A percentile compares a stretch with the other conserved stretches of the same genome.
phyloP scores from a whole-genome alignment of 2,888 invertebrate genomes.

The Eupithecia centaureata region DNA sequence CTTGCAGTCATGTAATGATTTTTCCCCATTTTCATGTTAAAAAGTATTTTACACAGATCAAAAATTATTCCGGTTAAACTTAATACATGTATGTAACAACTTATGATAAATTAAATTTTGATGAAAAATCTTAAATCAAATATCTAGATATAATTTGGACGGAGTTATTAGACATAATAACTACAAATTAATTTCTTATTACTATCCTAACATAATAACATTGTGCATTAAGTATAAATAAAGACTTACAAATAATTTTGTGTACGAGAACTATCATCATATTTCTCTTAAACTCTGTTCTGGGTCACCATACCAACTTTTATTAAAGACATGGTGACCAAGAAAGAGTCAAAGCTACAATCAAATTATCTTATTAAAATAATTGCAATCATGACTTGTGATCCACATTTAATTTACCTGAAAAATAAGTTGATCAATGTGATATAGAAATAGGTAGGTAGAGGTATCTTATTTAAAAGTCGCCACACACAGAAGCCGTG shows the following conservation, averaged over 20 bases:
- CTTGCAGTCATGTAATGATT: not conserved
- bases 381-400: not conserved
- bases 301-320: not conserved
- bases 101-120: not conserved
- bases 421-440: not conserved
- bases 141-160: not conserved
- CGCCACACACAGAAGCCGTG: no score
- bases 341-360: not conserved
- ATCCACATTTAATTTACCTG: not conserved
- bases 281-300: not conserved
- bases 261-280: not conserved
- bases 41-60: not conserved
- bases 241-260: constrained; percentile 7
- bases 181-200: not conserved
- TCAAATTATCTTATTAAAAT: not conserved
- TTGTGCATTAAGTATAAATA: constrained; percentile 10
- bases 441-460: not conserved
- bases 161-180: constrained; percentile 4
- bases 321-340: not conserved
- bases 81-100: not conserved
- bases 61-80: not conserved
- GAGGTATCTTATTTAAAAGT: not conserved
- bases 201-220: not conserved
- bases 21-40: not conserved
- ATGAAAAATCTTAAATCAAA: not conserved